Percentiles rank a stretch among this genome's conserved stretches.
Conservation (phyloP, 2,113 vertebrate genomes). For the Mirounga angustirostris region DNA sequence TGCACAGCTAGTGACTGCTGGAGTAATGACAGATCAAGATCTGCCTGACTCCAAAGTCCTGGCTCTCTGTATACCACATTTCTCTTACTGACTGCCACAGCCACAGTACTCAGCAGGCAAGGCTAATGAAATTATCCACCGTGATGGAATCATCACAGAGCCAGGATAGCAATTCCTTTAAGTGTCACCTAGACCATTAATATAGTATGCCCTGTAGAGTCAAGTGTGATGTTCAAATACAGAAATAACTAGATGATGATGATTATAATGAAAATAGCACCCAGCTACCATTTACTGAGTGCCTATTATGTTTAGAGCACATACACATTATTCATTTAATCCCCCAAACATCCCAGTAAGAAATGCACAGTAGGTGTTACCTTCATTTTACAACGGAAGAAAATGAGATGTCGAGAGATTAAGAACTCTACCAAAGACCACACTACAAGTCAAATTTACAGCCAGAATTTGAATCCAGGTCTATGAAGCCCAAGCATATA, state of each 20-base stretch:
- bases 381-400: slow-evolving; percentile 58
- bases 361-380: slow-evolving; percentile 63
- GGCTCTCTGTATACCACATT: slow-evolving; percentile 49
- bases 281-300: slow-evolving; percentile 70
- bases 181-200: slow-evolving; percentile 74
- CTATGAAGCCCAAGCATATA: background rate
- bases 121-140: slow-evolving; percentile 74
- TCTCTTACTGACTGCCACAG: slow-evolving; percentile 52
- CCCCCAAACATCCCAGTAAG: slow-evolving; percentile 60
- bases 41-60: slow-evolving; percentile 39
- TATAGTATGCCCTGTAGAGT: slow-evolving; percentile 73
- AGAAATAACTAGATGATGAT: slow-evolving; percentile 73
- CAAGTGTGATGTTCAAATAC: slow-evolving; percentile 70
- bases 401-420: slow-evolving; percentile 40
- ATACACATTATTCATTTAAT: slow-evolving; percentile 71
- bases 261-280: slow-evolving; percentile 65
- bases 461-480: slow-evolving; percentile 54
- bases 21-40: slow-evolving; percentile 55
- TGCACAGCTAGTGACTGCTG: background rate
- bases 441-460: background rate
- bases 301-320: slow-evolving; percentile 68
- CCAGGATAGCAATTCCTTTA: slow-evolving; percentile 72
- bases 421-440: background rate
- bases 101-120: slow-evolving; percentile 68
- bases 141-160: slow-evolving; percentile 61